phyloP scores from a whole-genome alignment of 2,113 vertebrate species.

The Chionis minor region DNA sequence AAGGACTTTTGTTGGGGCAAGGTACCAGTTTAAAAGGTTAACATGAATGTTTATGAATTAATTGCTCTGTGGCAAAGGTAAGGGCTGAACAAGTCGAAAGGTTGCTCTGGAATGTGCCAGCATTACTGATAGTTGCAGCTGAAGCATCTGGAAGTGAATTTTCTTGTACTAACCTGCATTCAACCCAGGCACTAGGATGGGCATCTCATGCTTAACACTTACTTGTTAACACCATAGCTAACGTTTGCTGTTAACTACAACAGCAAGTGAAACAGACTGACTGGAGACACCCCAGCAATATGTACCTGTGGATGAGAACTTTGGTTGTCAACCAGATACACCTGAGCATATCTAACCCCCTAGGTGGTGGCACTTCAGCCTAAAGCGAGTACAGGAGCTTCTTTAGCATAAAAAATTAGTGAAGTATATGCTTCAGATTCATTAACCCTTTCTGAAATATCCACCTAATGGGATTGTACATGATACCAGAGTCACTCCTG shows the following conservation, averaged over 20 bases:
- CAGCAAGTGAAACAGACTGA: neutral
- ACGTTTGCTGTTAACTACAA: neutral
- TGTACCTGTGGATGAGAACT: neutral
- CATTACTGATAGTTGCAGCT: neutral
- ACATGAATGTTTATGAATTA: neutral
- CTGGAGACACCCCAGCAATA: neutral
- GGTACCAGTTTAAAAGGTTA: neutral
- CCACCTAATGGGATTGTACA: neutral
- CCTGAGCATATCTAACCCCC: neutral
- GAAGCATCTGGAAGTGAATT: neutral
- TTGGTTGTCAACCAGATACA: neutral
- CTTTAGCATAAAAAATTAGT: neutral
- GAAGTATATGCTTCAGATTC: neutral
- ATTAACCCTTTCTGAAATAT: neutral
- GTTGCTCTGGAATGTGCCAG: neutral
- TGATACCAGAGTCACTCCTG: neutral
- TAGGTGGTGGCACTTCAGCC: neutral
- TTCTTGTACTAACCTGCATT: neutral
- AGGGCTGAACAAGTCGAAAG: neutral
- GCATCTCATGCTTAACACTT: neutral
- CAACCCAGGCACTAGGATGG: neutral
- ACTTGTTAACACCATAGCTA: neutral
- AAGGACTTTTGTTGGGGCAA: neutral
- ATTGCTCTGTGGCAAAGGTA: neutral
- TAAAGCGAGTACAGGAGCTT: neutral